phyloP scores from a whole-genome alignment of 2,888 invertebrate genomes.

The Agrochola circellaris region DNA sequence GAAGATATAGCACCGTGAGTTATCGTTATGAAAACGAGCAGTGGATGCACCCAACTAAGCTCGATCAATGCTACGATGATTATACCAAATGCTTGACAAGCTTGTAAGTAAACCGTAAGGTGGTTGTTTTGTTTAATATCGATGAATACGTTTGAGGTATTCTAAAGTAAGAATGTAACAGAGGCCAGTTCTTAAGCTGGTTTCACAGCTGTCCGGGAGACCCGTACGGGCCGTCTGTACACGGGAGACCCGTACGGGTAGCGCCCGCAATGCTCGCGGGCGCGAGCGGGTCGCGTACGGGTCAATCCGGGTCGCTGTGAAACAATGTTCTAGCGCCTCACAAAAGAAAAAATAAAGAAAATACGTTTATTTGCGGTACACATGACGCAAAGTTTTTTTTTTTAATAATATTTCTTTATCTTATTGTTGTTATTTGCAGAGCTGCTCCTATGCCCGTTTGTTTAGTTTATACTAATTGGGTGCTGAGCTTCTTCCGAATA shows the following conservation, averaged over 20 bases:
- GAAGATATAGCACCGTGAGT: background rate
- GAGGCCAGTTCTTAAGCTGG: background rate
- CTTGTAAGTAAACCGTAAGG: constrained; percentile 20
- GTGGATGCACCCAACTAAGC: background rate
- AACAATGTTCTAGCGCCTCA: no score
- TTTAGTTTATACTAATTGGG: no score
- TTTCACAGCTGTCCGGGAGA: no score
- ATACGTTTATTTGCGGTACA: no score
- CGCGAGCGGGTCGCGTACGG: no score
- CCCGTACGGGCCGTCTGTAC: no score
- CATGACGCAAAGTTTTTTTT: no score
- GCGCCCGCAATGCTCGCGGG: no score
- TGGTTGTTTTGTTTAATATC: background rate
- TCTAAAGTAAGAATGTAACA: background rate
- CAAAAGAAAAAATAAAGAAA: no score
- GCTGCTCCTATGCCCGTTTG: constrained; percentile 24
- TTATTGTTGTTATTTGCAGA: constrained; percentile 15
- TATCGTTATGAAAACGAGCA: constrained; percentile 25
- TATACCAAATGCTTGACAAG: constrained; percentile 14
- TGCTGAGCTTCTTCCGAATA: rapidly evolving
- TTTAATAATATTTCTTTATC: background rate
- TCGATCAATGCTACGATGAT: constrained; percentile 23
- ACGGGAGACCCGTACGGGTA: no score
- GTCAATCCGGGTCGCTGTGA: no score
- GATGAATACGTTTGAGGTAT: background rate